These are phyloP conservation scores for Entomobrya proxima DNA, from an alignment of 2,888 invertebrate genomes.

Conservation along the genomic window DNA sequence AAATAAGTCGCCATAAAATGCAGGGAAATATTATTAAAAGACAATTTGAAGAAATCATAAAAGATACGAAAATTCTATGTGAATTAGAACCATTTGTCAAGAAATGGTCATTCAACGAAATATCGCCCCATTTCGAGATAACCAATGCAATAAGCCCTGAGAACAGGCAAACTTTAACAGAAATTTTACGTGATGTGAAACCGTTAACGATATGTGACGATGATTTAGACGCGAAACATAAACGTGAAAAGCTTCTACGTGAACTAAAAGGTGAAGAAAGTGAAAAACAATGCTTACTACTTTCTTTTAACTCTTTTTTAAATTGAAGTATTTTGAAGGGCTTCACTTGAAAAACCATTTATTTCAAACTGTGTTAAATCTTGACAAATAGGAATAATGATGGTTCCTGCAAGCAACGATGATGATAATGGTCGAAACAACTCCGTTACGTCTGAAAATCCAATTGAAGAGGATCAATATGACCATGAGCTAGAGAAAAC, in stretches of 20 bases:
- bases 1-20: conserved; percentile 1
- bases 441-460: background rate
- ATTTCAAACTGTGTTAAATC: conserved; percentile 23
- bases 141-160: background rate
- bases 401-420: background rate
- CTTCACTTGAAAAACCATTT: conserved; percentile 33
- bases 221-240: background rate
- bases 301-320: background rate
- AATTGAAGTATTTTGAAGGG: conserved; percentile 11
- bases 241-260: conserved; percentile 8
- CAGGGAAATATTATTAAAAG: conserved; percentile 16
- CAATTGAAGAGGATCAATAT: conserved; percentile 35
- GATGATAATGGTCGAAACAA: background rate
- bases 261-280: conserved; percentile 45
- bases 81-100: conserved; percentile 59
- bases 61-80: conserved; percentile 61
- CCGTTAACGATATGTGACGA: background rate
- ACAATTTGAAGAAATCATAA: conserved; percentile 46
- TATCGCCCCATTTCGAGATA: conserved; percentile 28
- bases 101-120: conserved; percentile 58
- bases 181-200: conserved; percentile 5
- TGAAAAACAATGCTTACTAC: background rate
- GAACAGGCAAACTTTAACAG: background rate
- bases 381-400: conserved; percentile 28
- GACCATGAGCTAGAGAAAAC: conserved; percentile 51